Conservation (phyloP, 2,888 invertebrate species). For the Dryobotodes eremita region DNA sequence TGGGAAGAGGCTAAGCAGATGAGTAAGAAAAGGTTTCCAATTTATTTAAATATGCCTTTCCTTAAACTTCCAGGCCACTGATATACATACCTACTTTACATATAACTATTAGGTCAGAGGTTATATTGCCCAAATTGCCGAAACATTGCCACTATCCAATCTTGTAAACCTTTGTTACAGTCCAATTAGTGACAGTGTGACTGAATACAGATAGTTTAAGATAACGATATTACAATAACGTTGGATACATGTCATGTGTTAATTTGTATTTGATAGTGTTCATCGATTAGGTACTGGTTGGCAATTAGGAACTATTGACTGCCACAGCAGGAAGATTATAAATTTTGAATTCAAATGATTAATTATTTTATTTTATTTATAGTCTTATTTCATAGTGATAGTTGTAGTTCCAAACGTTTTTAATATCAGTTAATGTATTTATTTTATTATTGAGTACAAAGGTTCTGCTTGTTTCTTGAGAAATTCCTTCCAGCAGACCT, state of each 20-base stretch:
- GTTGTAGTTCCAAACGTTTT: neutral
- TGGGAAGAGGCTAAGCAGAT: neutral
- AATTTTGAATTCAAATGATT: neutral
- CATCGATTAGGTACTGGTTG: neutral
- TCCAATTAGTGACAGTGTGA: conserved; percentile 4
- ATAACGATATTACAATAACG: conserved; percentile 28
- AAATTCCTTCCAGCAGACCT: no score
- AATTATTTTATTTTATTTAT: neutral
- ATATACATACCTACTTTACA: neutral
- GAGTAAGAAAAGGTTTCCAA: neutral
- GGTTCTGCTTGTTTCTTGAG: no score
- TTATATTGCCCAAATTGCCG: neutral
- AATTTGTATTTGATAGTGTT: neutral
- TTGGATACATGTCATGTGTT: neutral
- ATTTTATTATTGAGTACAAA: no score
- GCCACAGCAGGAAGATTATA: neutral
- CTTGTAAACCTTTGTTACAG: conserved; percentile 15
- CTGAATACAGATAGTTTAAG: neutral
- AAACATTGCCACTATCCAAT: neutral
- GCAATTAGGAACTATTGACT: neutral
- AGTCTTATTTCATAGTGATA: neutral
- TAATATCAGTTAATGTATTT: neutral
- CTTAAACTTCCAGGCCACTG: neutral
- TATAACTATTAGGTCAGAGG: neutral
- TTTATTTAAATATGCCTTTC: neutral